phyloP scores from a whole-genome alignment of 2,113 vertebrate species.

The Montifringilla adamsi region DNA sequence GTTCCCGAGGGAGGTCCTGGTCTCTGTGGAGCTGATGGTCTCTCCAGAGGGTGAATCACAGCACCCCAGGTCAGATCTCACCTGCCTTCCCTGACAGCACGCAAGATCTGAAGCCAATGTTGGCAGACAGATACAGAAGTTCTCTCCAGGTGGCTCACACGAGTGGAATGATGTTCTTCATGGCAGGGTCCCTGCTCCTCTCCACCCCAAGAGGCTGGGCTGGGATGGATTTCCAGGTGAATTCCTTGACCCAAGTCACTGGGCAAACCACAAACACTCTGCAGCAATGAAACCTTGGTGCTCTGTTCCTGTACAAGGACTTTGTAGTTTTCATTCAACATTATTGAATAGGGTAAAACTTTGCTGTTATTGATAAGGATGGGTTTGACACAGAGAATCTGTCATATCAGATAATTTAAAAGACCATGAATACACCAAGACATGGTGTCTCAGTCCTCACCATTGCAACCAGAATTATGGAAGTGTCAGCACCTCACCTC shows the following conservation, averaged over 20 bases:
- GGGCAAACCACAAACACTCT: background rate
- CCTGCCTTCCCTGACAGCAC: background rate
- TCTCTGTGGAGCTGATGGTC: background rate
- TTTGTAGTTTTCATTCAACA: background rate
- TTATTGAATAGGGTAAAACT: background rate
- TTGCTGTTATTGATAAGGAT: background rate
- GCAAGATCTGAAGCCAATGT: accelerated
- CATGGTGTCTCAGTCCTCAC: accelerated
- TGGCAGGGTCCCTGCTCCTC: background rate
- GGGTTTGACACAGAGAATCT: background rate
- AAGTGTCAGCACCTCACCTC: background rate
- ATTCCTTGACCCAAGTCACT: background rate
- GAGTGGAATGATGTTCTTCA: background rate
- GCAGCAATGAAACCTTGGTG: background rate
- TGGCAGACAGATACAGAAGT: background rate
- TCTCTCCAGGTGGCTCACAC: accelerated
- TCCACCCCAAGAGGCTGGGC: background rate
- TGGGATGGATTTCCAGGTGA: background rate
- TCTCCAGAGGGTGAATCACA: background rate
- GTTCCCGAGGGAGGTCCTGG: background rate
- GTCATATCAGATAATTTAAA: background rate
- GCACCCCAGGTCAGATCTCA: background rate
- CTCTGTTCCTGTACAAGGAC: background rate
- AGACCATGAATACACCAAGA: background rate
- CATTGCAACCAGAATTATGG: background rate